These are phyloP conservation scores for Rhineura floridana DNA, from an alignment of 2,113 vertebrate genomes.

Conservation along the genomic window DNA sequence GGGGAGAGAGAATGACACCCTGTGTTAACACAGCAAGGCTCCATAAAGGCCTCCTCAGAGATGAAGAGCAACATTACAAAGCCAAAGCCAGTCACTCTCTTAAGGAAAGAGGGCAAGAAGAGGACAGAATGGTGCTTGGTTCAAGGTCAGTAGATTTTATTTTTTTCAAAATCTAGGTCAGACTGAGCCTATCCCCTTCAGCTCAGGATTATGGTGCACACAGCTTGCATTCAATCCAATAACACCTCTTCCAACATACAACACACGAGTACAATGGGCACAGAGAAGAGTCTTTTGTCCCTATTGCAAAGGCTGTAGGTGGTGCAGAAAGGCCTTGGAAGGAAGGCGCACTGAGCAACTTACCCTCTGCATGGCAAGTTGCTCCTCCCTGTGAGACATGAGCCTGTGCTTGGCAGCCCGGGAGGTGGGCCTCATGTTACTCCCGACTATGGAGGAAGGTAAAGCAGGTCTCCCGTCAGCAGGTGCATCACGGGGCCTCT, in stretches of 20 bases:
- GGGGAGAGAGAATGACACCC: rapidly evolving
- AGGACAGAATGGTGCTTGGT: not conserved
- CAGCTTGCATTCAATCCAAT: not conserved
- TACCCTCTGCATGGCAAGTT: constrained; percentile 87
- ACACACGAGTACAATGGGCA: no score
- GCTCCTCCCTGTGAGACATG: constrained; percentile 88
- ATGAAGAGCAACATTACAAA: not conserved
- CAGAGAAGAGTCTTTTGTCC: not conserved
- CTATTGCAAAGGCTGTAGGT: no score
- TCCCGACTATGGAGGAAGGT: constrained; percentile 48
- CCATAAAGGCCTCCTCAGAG: not conserved
- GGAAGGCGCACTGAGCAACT: not conserved
- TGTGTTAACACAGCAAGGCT: not conserved
- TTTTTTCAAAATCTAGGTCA: not conserved
- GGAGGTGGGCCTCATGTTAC: constrained; percentile 77
- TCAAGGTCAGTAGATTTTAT: not conserved
- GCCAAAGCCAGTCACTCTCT: not conserved
- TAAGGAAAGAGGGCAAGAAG: not conserved
- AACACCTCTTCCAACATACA: no score
- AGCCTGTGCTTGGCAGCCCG: constrained; percentile 83
- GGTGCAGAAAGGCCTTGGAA: not conserved
- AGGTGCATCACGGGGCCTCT: constrained; percentile 77
- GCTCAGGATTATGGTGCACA: not conserved
- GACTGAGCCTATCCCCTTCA: no score
- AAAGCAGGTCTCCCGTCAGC: constrained; percentile 60